These are phyloP conservation scores for Drosophila affinis DNA, from an alignment of 2,888 invertebrate species.

Conservation along the genomic window DNA sequence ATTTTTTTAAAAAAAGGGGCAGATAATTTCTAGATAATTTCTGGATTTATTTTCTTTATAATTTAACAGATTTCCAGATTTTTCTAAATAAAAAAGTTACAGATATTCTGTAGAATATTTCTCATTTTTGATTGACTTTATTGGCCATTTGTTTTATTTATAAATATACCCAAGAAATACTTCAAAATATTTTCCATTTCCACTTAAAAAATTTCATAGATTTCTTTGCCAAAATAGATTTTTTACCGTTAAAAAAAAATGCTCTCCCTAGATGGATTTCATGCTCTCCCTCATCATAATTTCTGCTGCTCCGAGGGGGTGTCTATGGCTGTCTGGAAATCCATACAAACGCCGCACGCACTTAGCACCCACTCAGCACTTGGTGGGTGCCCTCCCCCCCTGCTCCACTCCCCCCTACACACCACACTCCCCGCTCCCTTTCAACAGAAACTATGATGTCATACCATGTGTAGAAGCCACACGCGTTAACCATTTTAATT, in stretches of 20 bases:
- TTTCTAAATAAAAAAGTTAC: no score
- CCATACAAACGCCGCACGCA: slow-evolving; percentile 33
- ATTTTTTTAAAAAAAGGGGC: no score
- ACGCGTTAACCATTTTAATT: slow-evolving; percentile 61
- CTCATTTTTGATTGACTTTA: no score
- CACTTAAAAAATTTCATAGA: not conserved
- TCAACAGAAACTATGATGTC: slow-evolving; percentile 41
- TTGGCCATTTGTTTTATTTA: not conserved
- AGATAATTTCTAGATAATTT: no score
- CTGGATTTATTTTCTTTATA: not conserved
- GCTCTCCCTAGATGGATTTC: not conserved
- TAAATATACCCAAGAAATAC: not conserved
- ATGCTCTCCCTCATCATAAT: not conserved
- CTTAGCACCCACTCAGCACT: slow-evolving; percentile 49
- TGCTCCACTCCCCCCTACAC: slow-evolving; percentile 4
- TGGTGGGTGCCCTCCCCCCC: slow-evolving; percentile 16
- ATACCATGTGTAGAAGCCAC: slow-evolving; percentile 21
- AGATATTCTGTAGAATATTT: not conserved
- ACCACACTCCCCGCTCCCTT: not conserved
- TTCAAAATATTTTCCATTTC: not conserved
- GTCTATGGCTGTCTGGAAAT: not conserved
- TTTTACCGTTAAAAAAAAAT: not conserved
- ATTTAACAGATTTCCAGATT: no score
- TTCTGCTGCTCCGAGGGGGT: not conserved
- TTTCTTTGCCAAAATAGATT: not conserved